Evolutionary conservation across 1,140 invertebrate genomes (phyloP).

Genomic region (Drosophila fuyamai): DNA sequence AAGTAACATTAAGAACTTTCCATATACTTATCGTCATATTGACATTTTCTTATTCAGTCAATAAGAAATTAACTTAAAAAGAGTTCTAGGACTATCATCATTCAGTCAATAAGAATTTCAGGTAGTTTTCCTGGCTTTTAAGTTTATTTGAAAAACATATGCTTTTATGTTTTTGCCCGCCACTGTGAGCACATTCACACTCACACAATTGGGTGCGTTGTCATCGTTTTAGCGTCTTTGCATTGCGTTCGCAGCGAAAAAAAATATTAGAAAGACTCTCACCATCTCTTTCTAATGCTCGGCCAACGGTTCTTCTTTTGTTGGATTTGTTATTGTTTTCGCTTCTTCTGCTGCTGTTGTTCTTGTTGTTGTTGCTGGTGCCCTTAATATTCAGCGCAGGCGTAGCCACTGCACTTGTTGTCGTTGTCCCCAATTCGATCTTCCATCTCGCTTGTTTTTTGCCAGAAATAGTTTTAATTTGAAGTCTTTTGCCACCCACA

Average conservation of each 20-base stretch:
- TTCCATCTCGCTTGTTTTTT: slow-evolving; percentile 5
- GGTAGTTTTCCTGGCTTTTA: too few species aligned
- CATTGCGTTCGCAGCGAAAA: slow-evolving; percentile 41
- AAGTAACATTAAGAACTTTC: too few species aligned
- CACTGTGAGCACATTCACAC: slow-evolving; percentile 11
- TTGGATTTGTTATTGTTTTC: slow-evolving; percentile 31
- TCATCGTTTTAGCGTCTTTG: slow-evolving; percentile 42
- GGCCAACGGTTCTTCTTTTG: slow-evolving; percentile 37
- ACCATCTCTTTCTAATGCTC: slow-evolving; percentile 36
- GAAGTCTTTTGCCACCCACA: slow-evolving; percentile 25
- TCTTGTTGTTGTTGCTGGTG: slow-evolving; percentile 27
- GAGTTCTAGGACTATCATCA: too few species aligned
- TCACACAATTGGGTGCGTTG: slow-evolving; percentile 37
- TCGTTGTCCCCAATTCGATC: slow-evolving; percentile 2
- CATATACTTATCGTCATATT: too few species aligned
- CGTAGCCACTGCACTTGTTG: slow-evolving; percentile 29
- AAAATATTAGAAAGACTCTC: slow-evolving; percentile 16
- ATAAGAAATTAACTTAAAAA: too few species aligned
- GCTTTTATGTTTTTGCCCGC: not conserved
- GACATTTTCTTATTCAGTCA: too few species aligned
- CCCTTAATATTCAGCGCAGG: slow-evolving; percentile 54
- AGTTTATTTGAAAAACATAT: too few species aligned
- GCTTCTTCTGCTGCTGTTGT: slow-evolving; percentile 3
- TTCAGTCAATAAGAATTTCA: too few species aligned
- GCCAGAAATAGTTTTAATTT: slow-evolving; percentile 38